Base-by-base conservation (phyloP, 2,888 invertebrate genomes). In the Microctonus aethiopoides region DNA sequence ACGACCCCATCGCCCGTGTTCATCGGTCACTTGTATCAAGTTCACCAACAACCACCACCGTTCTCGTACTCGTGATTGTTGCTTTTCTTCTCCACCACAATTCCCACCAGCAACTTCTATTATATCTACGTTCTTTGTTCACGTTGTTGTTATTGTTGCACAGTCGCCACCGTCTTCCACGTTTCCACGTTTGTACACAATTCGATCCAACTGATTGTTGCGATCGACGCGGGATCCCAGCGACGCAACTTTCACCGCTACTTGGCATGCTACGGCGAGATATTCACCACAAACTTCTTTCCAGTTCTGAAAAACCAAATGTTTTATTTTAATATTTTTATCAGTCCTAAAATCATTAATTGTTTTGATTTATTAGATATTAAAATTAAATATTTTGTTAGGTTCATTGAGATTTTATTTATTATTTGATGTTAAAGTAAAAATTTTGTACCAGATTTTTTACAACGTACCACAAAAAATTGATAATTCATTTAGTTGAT, bases 1-100 rank as follows among this genome's bases (percentile, higher is more conserved):
- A 81, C 79, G 78, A 83, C 86, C 79, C 83, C 86, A 84, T 86
- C 76, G 52, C 83, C 84, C 80, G 84, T 81, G 83, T 83, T 86
- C 86, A 86, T 86, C 85, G 84, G 81, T 84, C 81, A 73, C 78
- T 81, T 73, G 78, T 57, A 22, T 52, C 52, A 64, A 39, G 39
- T 39, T 39, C 41, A 26, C 24, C 36, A 36, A 41, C 54, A 22
- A 54, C 60, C 41, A 36, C 39, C 52, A n/a, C 52, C 60, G 16
- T 32, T 61, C 11, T 56, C 24, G 22, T 10, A 32, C 10, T 46
- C 46, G n/a, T 16, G 7, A 16, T 46, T 7, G 16, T 46, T 29
- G 29, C 29, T 29, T 29, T 7, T 7, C 29, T 29, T 16, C 46
- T 16, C 46, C 46, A 46, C 46, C 46, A 46, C 46, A 16, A 46